Evolutionary conservation across 2,888 invertebrate genomes (phyloP).

Genomic region (Glaucopsyche alexis): DNA sequence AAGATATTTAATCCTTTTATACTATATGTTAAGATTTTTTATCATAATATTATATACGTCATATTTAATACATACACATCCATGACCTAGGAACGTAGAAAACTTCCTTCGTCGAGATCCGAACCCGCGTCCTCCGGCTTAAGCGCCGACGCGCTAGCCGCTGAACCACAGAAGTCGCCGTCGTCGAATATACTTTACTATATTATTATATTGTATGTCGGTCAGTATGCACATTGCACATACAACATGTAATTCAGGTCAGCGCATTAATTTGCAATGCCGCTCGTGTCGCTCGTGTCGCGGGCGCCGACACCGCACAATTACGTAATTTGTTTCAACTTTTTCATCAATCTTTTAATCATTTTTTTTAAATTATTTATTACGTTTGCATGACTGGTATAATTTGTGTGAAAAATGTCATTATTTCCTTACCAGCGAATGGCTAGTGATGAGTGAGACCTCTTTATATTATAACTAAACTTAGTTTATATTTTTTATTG

Average conservation of each 20-base stretch:
- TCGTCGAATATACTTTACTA: too few species aligned
- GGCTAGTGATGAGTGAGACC: too few species aligned
- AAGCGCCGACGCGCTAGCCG: too few species aligned
- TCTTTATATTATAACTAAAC: too few species aligned
- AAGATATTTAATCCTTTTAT: too few species aligned
- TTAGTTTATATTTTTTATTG: neutral
- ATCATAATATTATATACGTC: too few species aligned
- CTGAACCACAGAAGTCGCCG: too few species aligned
- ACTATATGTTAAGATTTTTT: too few species aligned
- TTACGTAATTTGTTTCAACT: slow-evolving; percentile 10
- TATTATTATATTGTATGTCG: neutral
- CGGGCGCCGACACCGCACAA: neutral
- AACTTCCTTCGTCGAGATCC: too few species aligned
- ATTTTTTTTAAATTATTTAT: neutral
- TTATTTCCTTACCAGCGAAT: neutral
- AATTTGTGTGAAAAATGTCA: neutral
- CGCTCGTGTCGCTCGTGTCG: neutral
- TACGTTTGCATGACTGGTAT: neutral
- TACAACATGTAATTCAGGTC: slow-evolving; percentile 22
- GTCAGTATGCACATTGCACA: neutral
- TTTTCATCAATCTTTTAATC: slow-evolving; percentile 13
- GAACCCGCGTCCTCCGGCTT: too few species aligned
- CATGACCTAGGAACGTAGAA: too few species aligned
- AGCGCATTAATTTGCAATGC: slow-evolving; percentile 17
- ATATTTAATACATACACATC: too few species aligned